A percentile compares a stretch with the other conserved stretches of the same genome.
phyloP scores from a whole-genome alignment of 1,140 invertebrate species.

The Ostrea denselamellosa region DNA sequence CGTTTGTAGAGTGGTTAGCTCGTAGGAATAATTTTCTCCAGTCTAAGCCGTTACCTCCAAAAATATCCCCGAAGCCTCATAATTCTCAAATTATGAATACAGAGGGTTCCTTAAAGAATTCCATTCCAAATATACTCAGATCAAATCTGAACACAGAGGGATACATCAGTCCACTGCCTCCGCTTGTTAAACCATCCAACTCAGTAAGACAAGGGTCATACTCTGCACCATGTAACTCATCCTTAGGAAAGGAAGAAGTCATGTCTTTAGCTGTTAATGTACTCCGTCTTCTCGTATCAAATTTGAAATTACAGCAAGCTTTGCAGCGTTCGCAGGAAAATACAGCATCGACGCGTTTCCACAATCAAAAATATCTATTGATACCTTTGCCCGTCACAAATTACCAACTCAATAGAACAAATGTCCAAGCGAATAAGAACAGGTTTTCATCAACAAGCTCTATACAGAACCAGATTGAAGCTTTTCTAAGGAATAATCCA shows the following conservation, averaged over 20 bases:
- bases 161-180: background rate
- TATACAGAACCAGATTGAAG: background rate
- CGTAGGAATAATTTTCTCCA: background rate
- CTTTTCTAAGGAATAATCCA: background rate
- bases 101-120: background rate
- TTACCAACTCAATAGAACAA: background rate
- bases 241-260: background rate
- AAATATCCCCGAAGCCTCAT: background rate
- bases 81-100: background rate
- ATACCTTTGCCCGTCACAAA: background rate
- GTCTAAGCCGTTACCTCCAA: background rate
- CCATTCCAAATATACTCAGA: conserved; percentile 1
- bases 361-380: background rate
- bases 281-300: conserved; percentile 1
- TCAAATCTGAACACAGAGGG: background rate
- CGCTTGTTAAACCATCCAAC: background rate
- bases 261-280: conserved; percentile 2
- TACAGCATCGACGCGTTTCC: background rate
- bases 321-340: background rate
- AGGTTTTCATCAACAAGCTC: background rate
- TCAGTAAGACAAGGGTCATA: background rate
- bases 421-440: background rate
- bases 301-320: conserved; percentile 18
- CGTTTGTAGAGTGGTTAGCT: conserved; percentile 9
- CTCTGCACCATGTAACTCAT: background rate